Conservation (phyloP, 1,140 invertebrate genomes). For the Aphaenogaster rudis region DNA sequence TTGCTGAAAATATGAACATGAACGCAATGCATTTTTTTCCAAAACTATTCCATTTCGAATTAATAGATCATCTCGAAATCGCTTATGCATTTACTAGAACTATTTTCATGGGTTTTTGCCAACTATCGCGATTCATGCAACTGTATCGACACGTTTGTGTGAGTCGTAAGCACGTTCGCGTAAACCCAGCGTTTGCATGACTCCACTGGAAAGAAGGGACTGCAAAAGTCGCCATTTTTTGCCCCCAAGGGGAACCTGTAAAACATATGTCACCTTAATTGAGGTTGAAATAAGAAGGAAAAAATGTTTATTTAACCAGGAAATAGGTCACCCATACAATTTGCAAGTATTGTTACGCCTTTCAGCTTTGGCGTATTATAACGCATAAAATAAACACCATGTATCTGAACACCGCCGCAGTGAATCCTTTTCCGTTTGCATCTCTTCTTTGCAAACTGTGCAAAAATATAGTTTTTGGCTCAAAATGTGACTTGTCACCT, state of each 20-base stretch:
- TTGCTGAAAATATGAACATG: neutral
- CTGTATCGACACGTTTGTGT: conserved; percentile 38
- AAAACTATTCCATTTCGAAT: conserved; percentile 61
- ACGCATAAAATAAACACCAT: neutral
- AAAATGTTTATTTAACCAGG: no score
- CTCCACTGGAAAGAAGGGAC: no score
- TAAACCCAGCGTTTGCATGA: conserved; percentile 26
- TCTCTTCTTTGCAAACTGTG: neutral
- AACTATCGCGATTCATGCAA: conserved; percentile 69
- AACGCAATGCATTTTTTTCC: conserved; percentile 1
- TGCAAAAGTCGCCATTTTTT: no score
- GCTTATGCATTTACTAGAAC: conserved; percentile 68
- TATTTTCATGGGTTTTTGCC: conserved; percentile 75
- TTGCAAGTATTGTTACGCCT: neutral
- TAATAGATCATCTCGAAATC: conserved; percentile 75
- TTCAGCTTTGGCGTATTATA: neutral
- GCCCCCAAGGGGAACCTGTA: no score
- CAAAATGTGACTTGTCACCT: neutral
- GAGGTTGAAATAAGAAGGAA: no score
- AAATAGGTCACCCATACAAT: neutral
- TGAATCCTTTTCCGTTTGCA: neutral
- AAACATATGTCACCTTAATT: no score
- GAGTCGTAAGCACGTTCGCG: neutral
- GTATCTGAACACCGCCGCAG: neutral
- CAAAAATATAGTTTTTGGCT: neutral